Base-by-base conservation (phyloP, 2,888 invertebrate species). In the Odontothrips loti region DNA sequence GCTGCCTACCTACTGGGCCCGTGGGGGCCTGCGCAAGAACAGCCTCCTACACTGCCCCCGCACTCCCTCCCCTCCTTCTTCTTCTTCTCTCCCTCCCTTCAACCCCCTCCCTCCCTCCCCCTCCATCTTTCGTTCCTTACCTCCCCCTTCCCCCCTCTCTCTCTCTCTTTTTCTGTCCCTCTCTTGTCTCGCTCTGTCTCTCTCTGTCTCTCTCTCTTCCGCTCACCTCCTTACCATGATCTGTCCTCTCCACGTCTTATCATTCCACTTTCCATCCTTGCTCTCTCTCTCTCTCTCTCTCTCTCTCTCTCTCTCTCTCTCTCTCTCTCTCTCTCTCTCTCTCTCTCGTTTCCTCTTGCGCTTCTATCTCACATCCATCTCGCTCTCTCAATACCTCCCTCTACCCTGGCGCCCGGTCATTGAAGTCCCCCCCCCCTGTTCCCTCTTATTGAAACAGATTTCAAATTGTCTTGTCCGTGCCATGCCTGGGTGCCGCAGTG, bases 1-100 rank as follows among this genome's bases (percentile, higher is more conserved):
- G 83, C 82, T 82, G 83, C 83, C 83, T 83, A 82, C 80, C 80
- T 80, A 80, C 81, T 80, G 79, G 84, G 84, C 83, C 81, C 80
- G 82, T 75, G 81, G 34, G 80, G 84, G 83, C 82, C 82, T 83
- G 83, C 82, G 82, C 82, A 83, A 82, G 81, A 43, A 81, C 81
- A 80, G 80, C 82, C 83, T 82, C 82, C 82, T 43, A 81, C 78
- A 79, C 48, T 68, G 43, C 81, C 79, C 81, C 80, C 80, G 11
- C 79, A 27, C 82, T 23, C 79, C 82, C 80, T 82, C 82, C 58
- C 80, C 47, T 79, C 58, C 68, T n/a, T 11, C 6, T 23, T 20
- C 23, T 68, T 23, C 1, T 23, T 51, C 9, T 51, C 51, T 51
- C 51, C 17, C 51, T 51, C 51, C 17, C 68, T 0, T 20, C 51